These are phyloP conservation scores for Muscicapa adusta DNA, from an alignment of 2,113 vertebrate species.

Conservation along the genomic window DNA sequence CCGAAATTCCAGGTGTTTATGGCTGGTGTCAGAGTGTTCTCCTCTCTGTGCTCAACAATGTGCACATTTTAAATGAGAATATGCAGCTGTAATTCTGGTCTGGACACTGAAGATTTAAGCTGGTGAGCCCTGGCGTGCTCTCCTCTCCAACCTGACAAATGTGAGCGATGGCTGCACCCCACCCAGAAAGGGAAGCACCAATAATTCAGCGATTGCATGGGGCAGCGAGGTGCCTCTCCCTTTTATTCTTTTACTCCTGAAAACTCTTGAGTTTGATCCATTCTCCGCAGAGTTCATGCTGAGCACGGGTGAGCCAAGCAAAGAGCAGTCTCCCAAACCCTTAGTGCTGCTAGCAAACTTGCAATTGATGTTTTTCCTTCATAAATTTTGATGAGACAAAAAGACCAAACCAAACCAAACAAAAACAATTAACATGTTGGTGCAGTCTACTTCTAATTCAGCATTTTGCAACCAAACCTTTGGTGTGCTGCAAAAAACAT, in stretches of 20 bases:
- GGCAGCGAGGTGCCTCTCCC: neutral
- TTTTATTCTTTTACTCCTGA: neutral
- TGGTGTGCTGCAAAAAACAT: neutral
- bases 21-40: too few species aligned
- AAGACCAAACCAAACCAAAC: too few species aligned
- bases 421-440: neutral
- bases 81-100: neutral
- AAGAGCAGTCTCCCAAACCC: neutral
- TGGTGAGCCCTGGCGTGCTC: neutral
- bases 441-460: neutral
- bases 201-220: neutral
- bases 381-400: neutral
- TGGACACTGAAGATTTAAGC: neutral
- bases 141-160: conserved; percentile 2
- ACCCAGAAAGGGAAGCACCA: neutral
- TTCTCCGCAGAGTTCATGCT: neutral
- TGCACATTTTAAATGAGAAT: neutral
- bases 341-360: neutral
- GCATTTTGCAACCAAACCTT: neutral
- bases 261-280: neutral
- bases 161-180: neutral
- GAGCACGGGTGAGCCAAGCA: neutral
- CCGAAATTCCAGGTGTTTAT: neutral
- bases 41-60: neutral
- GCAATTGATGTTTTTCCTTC: neutral